phyloP scores from a whole-genome alignment of 2,113 vertebrate genomes.

The Smithornis capensis region DNA sequence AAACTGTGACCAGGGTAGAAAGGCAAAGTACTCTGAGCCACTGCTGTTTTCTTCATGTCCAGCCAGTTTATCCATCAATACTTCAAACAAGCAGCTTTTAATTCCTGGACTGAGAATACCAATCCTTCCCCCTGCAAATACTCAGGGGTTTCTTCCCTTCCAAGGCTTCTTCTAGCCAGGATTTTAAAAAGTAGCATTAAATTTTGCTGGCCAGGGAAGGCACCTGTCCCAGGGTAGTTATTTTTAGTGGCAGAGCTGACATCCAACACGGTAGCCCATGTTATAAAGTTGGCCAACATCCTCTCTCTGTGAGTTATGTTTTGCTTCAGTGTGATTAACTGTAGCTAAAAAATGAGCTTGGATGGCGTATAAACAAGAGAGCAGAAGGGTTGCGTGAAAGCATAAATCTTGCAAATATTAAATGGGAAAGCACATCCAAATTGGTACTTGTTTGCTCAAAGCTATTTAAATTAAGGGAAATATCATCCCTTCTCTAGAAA shows the following conservation, averaged over 20 bases:
- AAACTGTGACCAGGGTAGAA: neutral
- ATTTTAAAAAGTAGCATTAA: neutral
- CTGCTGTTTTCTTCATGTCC: neutral
- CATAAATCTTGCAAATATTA: constrained; percentile 54
- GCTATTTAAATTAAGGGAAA: constrained; percentile 33
- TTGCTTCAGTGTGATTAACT: constrained; percentile 56
- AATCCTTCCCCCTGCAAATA: neutral
- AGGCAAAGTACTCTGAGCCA: neutral
- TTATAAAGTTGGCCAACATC: constrained; percentile 21
- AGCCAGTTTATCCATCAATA: neutral
- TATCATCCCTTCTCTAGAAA: constrained; percentile 15
- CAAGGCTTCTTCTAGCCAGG: neutral
- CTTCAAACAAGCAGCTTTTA: neutral
- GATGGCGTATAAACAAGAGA: constrained; percentile 38
- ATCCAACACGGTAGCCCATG: constrained; percentile 15
- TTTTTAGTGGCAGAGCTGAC: constrained; percentile 26
- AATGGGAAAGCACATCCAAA: constrained; percentile 43
- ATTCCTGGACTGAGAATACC: neutral
- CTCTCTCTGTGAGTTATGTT: neutral
- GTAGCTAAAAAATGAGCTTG: constrained; percentile 57
- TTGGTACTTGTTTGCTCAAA: constrained; percentile 61
- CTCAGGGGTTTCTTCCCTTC: neutral
- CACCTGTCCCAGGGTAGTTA: constrained; percentile 32
- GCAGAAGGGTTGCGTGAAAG: constrained; percentile 38
- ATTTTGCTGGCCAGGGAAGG: constrained; percentile 28